These are phyloP conservation scores for Ptilodon capucinus DNA, from an alignment of 2,888 invertebrate species.

Conservation along the genomic window DNA sequence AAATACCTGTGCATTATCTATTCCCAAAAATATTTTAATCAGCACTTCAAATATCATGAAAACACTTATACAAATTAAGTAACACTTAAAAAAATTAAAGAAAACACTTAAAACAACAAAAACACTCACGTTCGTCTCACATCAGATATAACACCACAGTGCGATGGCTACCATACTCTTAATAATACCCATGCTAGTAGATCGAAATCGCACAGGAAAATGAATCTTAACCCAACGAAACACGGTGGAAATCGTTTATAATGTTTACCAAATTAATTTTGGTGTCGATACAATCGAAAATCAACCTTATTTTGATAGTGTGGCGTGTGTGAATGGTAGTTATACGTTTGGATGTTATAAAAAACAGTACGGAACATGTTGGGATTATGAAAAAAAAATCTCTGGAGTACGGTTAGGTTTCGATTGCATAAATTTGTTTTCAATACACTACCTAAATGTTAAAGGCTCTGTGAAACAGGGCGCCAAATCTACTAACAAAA, in stretches of 20 bases:
- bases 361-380: slow-evolving; percentile 27
- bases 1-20: slow-evolving; percentile 26
- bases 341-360: slow-evolving; percentile 10
- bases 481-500: no score
- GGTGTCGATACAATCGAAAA: not conserved
- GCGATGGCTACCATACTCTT: slow-evolving; percentile 10
- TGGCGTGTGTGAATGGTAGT: not conserved
- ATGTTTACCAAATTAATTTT: not conserved
- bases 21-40: slow-evolving; percentile 2
- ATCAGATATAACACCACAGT: slow-evolving; percentile 14
- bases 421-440: slow-evolving; percentile 10
- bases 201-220: slow-evolving; percentile 4
- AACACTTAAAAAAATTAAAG: not conserved
- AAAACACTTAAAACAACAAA: slow-evolving; percentile 8
- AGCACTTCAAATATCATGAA: slow-evolving; percentile 4
- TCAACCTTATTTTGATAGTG: not conserved
- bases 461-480: no score
- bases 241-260: not conserved
- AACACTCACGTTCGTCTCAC: slow-evolving; percentile 19
- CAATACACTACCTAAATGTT: slow-evolving; percentile 29
- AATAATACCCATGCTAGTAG: slow-evolving; percentile 1
- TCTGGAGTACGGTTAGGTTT: slow-evolving; percentile 1
- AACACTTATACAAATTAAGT: not conserved
- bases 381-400: slow-evolving; percentile 18
- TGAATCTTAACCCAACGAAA: slow-evolving; percentile 5